These are phyloP conservation scores for Nasonia oneida DNA, from an alignment of 2,888 invertebrate genomes.

Conservation along the genomic window DNA sequence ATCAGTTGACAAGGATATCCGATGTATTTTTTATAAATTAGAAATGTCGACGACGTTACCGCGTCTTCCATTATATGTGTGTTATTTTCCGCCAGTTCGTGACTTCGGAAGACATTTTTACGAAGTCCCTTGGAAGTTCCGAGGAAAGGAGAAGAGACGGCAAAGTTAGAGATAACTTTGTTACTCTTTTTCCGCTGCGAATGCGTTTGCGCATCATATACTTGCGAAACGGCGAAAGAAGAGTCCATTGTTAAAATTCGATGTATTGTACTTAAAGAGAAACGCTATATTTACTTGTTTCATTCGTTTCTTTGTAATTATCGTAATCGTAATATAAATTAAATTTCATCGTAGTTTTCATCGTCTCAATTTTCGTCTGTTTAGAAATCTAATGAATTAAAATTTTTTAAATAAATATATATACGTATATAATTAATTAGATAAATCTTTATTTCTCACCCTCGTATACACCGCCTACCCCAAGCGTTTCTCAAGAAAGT, in stretches of 20 bases:
- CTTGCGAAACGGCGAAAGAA: not conserved
- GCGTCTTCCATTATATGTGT: slow-evolving; percentile 40
- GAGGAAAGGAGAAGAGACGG: not conserved
- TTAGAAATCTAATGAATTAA: slow-evolving; percentile 56
- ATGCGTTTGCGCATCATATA: not conserved
- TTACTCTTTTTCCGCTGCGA: slow-evolving; percentile 7
- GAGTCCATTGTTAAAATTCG: slow-evolving; percentile 39
- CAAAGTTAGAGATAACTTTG: slow-evolving; percentile 25
- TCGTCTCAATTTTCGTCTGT: slow-evolving; percentile 51
- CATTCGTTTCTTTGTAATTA: slow-evolving; percentile 40
- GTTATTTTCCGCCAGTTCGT: slow-evolving; percentile 37
- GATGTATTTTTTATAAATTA: not conserved
- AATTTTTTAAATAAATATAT: slow-evolving; percentile 54
- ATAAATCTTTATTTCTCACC: not conserved
- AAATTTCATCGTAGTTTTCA: slow-evolving; percentile 43
- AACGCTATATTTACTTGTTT: slow-evolving; percentile 53
- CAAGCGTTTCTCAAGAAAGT: not conserved
- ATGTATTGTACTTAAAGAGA: slow-evolving; percentile 42
- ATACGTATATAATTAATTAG: slow-evolving; percentile 36
- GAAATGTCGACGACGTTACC: slow-evolving; percentile 29
- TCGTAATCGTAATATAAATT: slow-evolving; percentile 33
- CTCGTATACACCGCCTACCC: not conserved
- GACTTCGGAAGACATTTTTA: slow-evolving; percentile 30
- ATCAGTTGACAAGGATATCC: slow-evolving; percentile 12
- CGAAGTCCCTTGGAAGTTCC: slow-evolving; percentile 28